phyloP scores from a whole-genome alignment of 2,888 invertebrate genomes.

The Aphelenchoides bicaudatus region DNA sequence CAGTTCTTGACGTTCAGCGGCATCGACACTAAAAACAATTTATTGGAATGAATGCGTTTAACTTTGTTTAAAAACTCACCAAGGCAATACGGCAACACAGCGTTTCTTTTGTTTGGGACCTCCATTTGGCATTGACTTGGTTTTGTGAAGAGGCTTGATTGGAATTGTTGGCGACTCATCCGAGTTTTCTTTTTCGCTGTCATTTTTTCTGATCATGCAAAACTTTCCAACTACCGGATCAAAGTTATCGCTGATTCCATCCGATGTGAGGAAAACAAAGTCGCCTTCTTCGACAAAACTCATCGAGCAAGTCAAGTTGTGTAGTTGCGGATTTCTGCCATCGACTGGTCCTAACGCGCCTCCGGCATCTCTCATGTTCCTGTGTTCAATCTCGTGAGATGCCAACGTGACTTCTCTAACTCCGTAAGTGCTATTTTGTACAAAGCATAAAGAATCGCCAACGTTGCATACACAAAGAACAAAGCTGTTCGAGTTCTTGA shows the following conservation, averaged over 20 bases:
- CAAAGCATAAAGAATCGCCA: constrained; percentile 82
- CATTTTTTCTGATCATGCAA: constrained; percentile 64
- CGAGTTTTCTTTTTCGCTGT: constrained; percentile 37
- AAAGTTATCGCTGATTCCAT: constrained; percentile 83
- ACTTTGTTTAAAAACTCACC: too few relatives aligned
- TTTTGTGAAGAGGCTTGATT: constrained; percentile 30
- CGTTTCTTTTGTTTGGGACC: constrained; percentile 16
- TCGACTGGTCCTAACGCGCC: constrained; percentile 84
- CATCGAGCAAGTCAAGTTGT: constrained; percentile 76
- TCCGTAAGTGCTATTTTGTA: constrained; percentile 74
- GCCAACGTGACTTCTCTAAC: constrained; percentile 71
- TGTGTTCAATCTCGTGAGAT: constrained; percentile 78
- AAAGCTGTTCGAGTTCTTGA: constrained; percentile 60
- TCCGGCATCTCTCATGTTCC: constrained; percentile 82
- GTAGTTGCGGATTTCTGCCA: constrained; percentile 77
- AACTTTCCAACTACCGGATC: constrained; percentile 86
- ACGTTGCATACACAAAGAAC: constrained; percentile 82
- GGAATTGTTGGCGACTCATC: constrained; percentile 6
- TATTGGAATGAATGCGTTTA: too few relatives aligned
- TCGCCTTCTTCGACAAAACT: constrained; percentile 72
- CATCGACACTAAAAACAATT: too few relatives aligned
- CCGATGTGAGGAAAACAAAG: constrained; percentile 81
- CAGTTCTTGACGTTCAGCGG: constrained; percentile 71
- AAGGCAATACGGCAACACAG: constrained; percentile 64
- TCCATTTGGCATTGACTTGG: constrained; percentile 30